Evolutionary conservation across 1,140 invertebrate species (phyloP), one percentile per base, ranked within the genome.

Genomic region (Cecropterus lyciades): DNA sequence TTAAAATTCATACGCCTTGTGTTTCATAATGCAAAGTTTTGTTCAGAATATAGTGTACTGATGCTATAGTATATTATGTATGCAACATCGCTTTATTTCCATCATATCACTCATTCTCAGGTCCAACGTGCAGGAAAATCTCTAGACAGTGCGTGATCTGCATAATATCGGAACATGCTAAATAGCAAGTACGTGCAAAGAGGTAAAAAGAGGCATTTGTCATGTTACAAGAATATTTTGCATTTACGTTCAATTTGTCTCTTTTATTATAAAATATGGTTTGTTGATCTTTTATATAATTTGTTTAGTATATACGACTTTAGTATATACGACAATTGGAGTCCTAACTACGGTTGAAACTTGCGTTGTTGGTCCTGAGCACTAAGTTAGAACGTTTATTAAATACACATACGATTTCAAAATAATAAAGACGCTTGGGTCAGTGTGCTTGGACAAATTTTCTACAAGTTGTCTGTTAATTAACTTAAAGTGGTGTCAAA

Each of bases 31-130:
- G 13, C 5, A 8, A 7, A 13, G 7, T 24, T 43, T 16, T n/a
- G 40, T 56, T 16, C 17, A 16, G 40, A 56, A 56, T 27, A 45
- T 43, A 9, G 40, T 24, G 3, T 14, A 43, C 13, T 43, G 27
- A 8, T 27, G 16, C 42, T 37, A n/a, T n/a, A 3, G 11, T 0
- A 1, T 37, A 37, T 11, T 37, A 37, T 11, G 9, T 37, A 37
- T 37, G 9, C 33, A 11, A 11, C 16, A 45, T 45, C 55, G 37
- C 11, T 57, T 57, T 13, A 20, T 57, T 57, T 42, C 40, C 53
- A 37, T 42, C 53, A 57, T 57, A 45, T 57, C 53, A 57, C 53
- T 57, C 53, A 57, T 57, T 57, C 40, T 57, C 40, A 57, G 53
- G 53, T 45, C 53, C 40, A 24, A 24, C 37, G 37, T 57, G 40